Base-by-base conservation (phyloP, 2,888 invertebrate genomes). In the Brachyptera putata region DNA sequence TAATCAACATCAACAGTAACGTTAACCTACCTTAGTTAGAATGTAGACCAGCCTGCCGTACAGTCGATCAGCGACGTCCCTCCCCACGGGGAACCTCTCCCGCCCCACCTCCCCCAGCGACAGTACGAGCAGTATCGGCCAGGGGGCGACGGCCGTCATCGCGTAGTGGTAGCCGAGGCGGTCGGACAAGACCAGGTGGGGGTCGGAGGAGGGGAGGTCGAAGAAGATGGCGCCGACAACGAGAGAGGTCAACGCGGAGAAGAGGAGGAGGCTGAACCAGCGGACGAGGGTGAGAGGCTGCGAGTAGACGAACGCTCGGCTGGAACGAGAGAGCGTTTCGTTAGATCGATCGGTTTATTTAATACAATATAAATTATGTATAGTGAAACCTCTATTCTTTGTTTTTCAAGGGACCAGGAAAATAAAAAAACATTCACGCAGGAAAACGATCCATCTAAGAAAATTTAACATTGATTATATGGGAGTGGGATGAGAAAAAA, bases 161-260 rank as follows among this genome's bases (percentile, higher is more conserved):
- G 86, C 81, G 73, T 92, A 92, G 73, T 94, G 91, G 72, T 88
- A 92, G n/a, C 94, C 94, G 61, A 91, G 73, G 60, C 95, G 49
- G 63, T 70, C 70, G 26, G 66, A 67, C 34, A 68, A 65, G 3
- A 66, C 63, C 3, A 71, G 71, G 76, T 89, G 84, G 1, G 85
- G 79, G 73, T 91, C 91, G 2, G 86, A 84, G 36, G 85, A 79
- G 1, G 91, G 87, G 3, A 94, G 82, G 71, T 94, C 91, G 92
- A 93, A 94, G 74, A 91, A 95, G 67, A 94, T 85, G 66, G 90
- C 87, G 39, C 95, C 95, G 30, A 91, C 83, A 66, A 90, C 78
- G 57, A 95, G 80, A 2, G 95, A 94, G 70, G 95, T 80, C 64
- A 89, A 80, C 1, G 89, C 90, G 0, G 93, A 86, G 14, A 91